A percentile compares a stretch with the other conserved stretches of the same genome.
phyloP scores from a whole-genome alignment of 2,113 vertebrate genomes.

The Nannospalax galili region DNA sequence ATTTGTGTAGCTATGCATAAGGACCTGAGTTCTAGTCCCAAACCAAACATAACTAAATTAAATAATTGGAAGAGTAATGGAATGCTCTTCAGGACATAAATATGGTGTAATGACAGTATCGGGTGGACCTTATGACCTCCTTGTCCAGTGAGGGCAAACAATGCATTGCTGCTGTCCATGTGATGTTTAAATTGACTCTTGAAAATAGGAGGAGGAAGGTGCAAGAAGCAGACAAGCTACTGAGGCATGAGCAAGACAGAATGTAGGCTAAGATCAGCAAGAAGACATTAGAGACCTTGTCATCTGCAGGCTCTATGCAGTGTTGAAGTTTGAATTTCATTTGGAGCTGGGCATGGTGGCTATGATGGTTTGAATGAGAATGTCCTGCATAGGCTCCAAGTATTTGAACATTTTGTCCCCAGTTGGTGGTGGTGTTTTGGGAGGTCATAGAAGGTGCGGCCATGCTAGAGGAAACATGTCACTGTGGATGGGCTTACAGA shows the following conservation, averaged over 20 bases:
- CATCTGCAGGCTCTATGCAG: neutral
- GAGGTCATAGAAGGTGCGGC: too few relatives aligned
- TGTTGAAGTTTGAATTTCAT: neutral
- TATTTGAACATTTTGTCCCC: too few relatives aligned
- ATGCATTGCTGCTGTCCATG: neutral
- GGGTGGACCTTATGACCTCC: neutral
- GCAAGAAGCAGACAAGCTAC: neutral
- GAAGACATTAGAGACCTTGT: neutral
- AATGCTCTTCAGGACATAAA: neutral
- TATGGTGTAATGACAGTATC: neutral
- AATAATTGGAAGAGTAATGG: neutral
- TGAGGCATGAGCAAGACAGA: neutral
- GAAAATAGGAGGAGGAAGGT: neutral
- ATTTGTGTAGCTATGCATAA: neutral
- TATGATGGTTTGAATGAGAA: too few relatives aligned
- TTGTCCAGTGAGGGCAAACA: neutral
- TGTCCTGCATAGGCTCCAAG: too few relatives aligned
- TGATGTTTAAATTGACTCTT: neutral
- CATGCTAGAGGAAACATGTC: too few relatives aligned
- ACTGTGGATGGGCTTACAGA: too few relatives aligned
- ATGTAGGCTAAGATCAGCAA: too few relatives aligned
- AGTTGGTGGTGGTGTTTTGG: too few relatives aligned
- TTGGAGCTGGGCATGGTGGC: neutral
- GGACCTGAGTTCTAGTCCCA: neutral
- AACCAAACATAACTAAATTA: neutral